phyloP scores from a whole-genome alignment of 2,888 invertebrate species.

The Subacronicta megacephala region DNA sequence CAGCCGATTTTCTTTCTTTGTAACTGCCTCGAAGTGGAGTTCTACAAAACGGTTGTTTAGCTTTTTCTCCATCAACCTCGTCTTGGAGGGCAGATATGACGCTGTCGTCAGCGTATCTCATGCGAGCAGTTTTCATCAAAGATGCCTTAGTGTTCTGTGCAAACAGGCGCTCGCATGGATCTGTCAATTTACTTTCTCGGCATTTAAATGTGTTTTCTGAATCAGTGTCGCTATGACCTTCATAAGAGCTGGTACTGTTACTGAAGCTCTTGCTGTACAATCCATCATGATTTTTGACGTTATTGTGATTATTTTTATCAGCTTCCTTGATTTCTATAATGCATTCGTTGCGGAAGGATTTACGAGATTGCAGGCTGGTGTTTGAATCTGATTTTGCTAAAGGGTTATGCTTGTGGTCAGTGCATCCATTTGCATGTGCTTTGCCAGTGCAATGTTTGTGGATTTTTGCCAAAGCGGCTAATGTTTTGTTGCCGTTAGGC shows the following conservation, averaged over 20 bases:
- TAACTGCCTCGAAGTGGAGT: constrained; percentile 81
- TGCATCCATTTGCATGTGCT: constrained; percentile 93
- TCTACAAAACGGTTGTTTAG: constrained; percentile 76
- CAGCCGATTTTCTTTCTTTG: constrained; percentile 82
- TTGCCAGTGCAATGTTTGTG: constrained; percentile 94
- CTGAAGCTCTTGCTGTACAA: constrained; percentile 85
- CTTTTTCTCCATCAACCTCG: constrained; percentile 83
- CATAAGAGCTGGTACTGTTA: constrained; percentile 91
- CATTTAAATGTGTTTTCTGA: constrained; percentile 88
- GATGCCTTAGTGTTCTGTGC: constrained; percentile 90
- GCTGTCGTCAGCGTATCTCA: constrained; percentile 89
- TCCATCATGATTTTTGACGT: constrained; percentile 72
- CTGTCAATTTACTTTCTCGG: constrained; percentile 71
- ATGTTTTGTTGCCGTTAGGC: constrained; percentile 85
- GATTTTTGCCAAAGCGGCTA: constrained; percentile 88
- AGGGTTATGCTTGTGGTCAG: constrained; percentile 84
- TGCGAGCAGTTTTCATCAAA: constrained; percentile 90
- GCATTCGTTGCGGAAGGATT: constrained; percentile 80
- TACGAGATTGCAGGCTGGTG: constrained; percentile 82
- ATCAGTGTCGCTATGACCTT: constrained; percentile 91
- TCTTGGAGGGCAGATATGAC: constrained; percentile 74
- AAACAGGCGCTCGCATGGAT: constrained; percentile 88
- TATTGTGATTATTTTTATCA: constrained; percentile 69
- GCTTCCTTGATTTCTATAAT: constrained; percentile 84
- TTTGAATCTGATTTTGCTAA: constrained; percentile 85